Evolutionary conservation across 1,140 invertebrate genomes (phyloP), one percentile per base, ranked within the genome.

Genomic region (Pentalonia nigronervosa): DNA sequence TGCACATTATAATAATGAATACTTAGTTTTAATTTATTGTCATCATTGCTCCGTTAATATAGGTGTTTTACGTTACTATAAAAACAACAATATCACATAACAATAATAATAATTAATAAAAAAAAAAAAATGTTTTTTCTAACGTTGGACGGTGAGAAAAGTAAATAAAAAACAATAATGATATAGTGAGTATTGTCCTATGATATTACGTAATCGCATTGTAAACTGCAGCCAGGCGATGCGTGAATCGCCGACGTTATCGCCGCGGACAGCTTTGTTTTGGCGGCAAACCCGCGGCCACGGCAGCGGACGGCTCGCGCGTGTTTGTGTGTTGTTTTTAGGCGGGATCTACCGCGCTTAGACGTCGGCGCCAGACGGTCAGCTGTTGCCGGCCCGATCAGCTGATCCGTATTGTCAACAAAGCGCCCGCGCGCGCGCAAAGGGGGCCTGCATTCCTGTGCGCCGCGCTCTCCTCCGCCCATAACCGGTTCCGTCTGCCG

Each of bases 331-430:
- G 48, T 86, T 86, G 67, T 92, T 50, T 92, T 93, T 93, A 93
- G 36, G 91, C 91, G 81, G 91, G 91, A 93, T 93, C 48, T 83
- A 50, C 34, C 67, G 48, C 41, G 30, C 45, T 34, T 7, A 93
- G 91, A 93, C 91, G 81, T 34, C 91, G 91, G 91, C 91, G 81
- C 81, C 48, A 84, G 91, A 84, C 91, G 81, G 60, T 93, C 91
- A 93, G 91, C 91, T 93, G 91, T 92, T 93, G 81, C 36, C 91
- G 50, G 34, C 11, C 25, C 25, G 91, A 84, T 93, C 91, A 93
- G 91, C 91, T 93, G 91, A 86, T 93, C 48, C 67, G n/a, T 93
- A 83, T 93, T 93, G 91, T 93, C 91, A 93, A 93, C 91, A 93
- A 93, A 93, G 81, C 91, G 91, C 67, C 81, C 91, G 91, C 91